Evolutionary conservation across 2,888 invertebrate species (phyloP).

Genomic region (Caenorhabditis plicata): DNA sequence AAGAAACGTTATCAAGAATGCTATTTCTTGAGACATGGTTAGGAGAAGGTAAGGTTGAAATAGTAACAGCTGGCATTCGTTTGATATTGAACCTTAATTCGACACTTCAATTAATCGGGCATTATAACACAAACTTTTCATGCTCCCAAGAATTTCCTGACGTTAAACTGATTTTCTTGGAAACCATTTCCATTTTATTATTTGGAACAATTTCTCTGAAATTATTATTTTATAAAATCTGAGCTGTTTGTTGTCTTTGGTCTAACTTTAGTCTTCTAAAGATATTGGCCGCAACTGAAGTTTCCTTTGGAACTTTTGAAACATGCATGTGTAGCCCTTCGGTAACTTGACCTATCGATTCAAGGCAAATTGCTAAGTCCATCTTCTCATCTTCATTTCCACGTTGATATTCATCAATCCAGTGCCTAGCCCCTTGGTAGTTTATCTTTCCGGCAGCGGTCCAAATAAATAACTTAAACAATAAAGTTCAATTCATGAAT

Average conservation of each 20-base stretch:
- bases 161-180: slow-evolving; percentile 94
- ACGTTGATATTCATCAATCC: slow-evolving; percentile 90
- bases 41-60: slow-evolving; percentile 75
- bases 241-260: background rate
- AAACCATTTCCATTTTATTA: slow-evolving; percentile 66
- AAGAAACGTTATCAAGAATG: slow-evolving; percentile 66
- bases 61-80: slow-evolving; percentile 84
- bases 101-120: background rate
- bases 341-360: slow-evolving; percentile 64
- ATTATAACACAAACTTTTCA: slow-evolving; percentile 70
- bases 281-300: slow-evolving; percentile 72
- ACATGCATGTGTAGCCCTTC: slow-evolving; percentile 83
- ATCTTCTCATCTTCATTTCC: slow-evolving; percentile 48
- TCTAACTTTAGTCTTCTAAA: slow-evolving; percentile 40
- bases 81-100: slow-evolving; percentile 80
- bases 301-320: slow-evolving; percentile 88
- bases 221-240: background rate
- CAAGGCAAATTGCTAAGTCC: slow-evolving; percentile 57
- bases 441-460: slow-evolving; percentile 89
- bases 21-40: slow-evolving; percentile 66
- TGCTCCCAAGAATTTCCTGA: slow-evolving; percentile 79
- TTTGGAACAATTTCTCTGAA: slow-evolving; percentile 31
- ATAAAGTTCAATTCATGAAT: too few relatives aligned
- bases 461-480: slow-evolving; percentile 77
- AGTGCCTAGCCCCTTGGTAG: slow-evolving; percentile 91